Evolutionary conservation across 2,113 vertebrate genomes (phyloP), one percentile per base, ranked within the genome.

Genomic region (Pachycephala philippinensis): DNA sequence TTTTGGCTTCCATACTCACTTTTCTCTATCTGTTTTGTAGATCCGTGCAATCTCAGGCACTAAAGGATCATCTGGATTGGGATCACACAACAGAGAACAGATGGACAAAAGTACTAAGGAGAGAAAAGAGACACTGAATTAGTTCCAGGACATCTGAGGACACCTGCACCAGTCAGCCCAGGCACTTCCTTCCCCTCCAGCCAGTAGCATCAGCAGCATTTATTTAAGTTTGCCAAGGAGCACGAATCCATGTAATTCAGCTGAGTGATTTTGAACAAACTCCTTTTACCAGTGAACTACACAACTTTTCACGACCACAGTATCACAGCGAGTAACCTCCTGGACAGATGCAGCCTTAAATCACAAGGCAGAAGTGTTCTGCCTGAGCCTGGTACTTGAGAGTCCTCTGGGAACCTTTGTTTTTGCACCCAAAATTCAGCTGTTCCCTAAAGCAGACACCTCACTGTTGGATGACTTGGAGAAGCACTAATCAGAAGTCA

Each of bases 21-120:
- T 99, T 99, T 99, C 99, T 99, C 99, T 99, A 99, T 99, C 99
- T 98, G 99, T 99, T 99, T 99, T 99, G 99, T 99, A 99, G 99
- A 99, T 99, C 98, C 99, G 99, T 98, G 99, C 99, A 97, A 99
- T 99, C 99, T 99, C 99, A 93, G 99, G 99, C 99, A 99, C 99
- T 99, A 99, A 99, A 97, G 99, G 99, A 98, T 99, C 99, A 96
- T 99, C 99, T 98, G 99, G 99, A 99, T 99, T 99, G 97, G 99
- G 99, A 98, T 99, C 99, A 97, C 99, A 99, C 98, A 99, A 99
- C 99, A 99, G 99, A 98, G 99, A 99, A 99, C 99, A 99, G 98
- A 99, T 99, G 98, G 99, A 99, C 98, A 99, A 98, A 97, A 99
- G 99, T 98, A 99, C 99, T 99, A 90, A 90, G 84, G 96, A 97